Percentiles rank a stretch among this genome's conserved stretches.
phyloP scores from a whole-genome alignment of 1,140 invertebrate genomes.

The Ceratosolen fusciceps region DNA sequence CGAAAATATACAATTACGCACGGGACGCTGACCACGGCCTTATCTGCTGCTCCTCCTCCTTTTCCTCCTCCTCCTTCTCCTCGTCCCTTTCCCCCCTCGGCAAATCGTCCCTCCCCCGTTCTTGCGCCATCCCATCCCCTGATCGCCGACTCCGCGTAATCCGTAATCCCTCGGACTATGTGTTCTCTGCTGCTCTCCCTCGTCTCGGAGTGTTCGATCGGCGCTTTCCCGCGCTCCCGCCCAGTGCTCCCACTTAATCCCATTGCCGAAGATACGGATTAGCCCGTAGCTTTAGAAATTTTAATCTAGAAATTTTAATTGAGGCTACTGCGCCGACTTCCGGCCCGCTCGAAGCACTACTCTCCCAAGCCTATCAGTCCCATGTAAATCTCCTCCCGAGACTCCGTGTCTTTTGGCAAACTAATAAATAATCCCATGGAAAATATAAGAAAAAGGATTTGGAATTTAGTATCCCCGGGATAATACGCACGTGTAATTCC shows the following conservation, averaged over 20 bases:
- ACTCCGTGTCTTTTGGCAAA: no score
- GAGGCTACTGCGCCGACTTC: not conserved
- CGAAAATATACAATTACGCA: constrained; percentile 1
- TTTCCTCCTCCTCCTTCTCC: not conserved
- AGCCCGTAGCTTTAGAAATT: not conserved
- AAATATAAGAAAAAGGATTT: not conserved
- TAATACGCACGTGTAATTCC: not conserved
- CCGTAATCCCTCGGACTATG: not conserved
- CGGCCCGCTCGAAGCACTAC: not conserved
- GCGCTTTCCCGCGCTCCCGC: not conserved
- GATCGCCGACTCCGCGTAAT: no score
- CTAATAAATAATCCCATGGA: no score
- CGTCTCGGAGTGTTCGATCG: not conserved
- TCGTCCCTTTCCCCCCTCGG: no score
- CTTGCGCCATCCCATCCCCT: not conserved
- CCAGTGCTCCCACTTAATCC: not conserved
- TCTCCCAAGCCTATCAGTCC: not conserved
- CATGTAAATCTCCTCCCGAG: no score
- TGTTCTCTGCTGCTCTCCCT: not conserved
- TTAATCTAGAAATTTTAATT: constrained; percentile 5
- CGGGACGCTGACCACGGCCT: not conserved
- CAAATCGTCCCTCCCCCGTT: not conserved
- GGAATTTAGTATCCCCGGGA: not conserved
- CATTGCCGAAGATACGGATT: not conserved
- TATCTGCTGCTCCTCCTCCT: not conserved